Base-by-base conservation (phyloP, 2,888 invertebrate genomes). In the Amphiduros pacificus region DNA sequence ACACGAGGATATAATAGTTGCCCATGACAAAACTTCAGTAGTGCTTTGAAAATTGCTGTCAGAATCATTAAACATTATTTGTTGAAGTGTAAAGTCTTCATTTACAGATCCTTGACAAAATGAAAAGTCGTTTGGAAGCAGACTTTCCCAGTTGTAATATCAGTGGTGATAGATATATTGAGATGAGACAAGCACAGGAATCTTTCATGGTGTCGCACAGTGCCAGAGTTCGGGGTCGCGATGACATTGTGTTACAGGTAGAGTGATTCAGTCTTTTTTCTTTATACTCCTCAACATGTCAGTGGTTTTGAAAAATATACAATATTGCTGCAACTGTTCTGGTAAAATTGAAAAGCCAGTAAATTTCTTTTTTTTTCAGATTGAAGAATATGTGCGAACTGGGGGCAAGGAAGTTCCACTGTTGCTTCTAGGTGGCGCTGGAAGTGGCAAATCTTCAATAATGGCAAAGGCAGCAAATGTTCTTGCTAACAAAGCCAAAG, bases 401-500 rank as follows among this genome's bases (percentile, higher is more conserved):
- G 59, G 59, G 2, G 75, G 76, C 27, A 74, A 73, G 60, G 78
- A 78, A 68, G 76, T 77, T 9, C 80, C 80, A 29, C 65, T 79
- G 61, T 51, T 79, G 56, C 60, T 80, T 17, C 59, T 78, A 20
- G 80, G 80, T 9, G 75, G 73, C 26, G 71, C 78, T 17, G 81
- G 81, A 5, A 69, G 72, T 60, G 80, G 79, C 5, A 81, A 81
- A 61, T 76, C 79, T 4, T 77, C 78, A n/a, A 73, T 78, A 28
- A 67, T 81, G 55, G 78, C 78, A 69, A 71, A 74, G 65, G 74
- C 74, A 55, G 75, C 75, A n/a, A 68, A 73, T 28, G 41, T 51
- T 14, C 17, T 50, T 14, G 29, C 29, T 20, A 17, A 49, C 27
- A 59, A 60, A 48, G 55, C 55, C 29, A n/a, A 31, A 14, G 26